phyloP scores from a whole-genome alignment of 2,888 invertebrate species.

The Chrysotoxum bicinctum region DNA sequence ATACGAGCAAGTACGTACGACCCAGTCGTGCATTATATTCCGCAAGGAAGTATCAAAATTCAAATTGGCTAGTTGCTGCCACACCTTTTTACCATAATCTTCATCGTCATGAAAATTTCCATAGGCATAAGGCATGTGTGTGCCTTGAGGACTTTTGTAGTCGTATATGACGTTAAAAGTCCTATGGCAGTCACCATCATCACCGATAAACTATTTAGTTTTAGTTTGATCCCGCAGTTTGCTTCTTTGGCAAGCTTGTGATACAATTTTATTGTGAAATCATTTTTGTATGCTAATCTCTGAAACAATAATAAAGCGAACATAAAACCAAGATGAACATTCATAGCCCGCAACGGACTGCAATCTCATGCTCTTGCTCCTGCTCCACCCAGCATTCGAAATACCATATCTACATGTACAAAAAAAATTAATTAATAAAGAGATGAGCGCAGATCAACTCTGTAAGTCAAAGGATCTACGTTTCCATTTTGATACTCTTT shows the following conservation, averaged over 20 bases:
- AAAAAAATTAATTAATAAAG: constrained; percentile 61
- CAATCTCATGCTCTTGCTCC: background rate
- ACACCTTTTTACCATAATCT: constrained; percentile 29
- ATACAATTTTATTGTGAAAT: constrained; percentile 64
- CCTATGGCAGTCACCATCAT: background rate
- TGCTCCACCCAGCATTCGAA: constrained; percentile 4
- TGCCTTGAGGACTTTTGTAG: background rate
- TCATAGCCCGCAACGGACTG: constrained; percentile 30
- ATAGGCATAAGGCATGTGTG: background rate
- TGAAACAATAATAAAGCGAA: constrained; percentile 54
- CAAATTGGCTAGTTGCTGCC: constrained; percentile 34
- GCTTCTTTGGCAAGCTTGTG: background rate
- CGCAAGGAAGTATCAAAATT: background rate
- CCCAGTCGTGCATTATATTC: too few species aligned
- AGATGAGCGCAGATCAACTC: constrained; percentile 64
- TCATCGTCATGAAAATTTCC: background rate
- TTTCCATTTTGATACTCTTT: constrained; percentile 9
- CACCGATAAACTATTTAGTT: constrained; percentile 49
- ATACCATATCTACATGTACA: background rate
- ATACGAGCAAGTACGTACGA: too few species aligned
- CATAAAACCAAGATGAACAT: constrained; percentile 53
- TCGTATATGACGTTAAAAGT: background rate
- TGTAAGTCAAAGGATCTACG: constrained; percentile 32
- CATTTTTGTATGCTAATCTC: constrained; percentile 57
- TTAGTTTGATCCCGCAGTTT: constrained; percentile 32